Percentiles rank a stretch among this genome's conserved stretches.
These are phyloP conservation scores for Bos taurus DNA, from an alignment of 2,113 vertebrate genomes.

Conservation along the genomic window ARS-UCD2.0 NC_037332.1:80622001-80622500, in stretches of 20 bases:
- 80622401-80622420: neutral
- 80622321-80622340: neutral
- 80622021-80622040: neutral
- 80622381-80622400: neutral
- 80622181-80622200: neutral
- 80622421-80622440: neutral
- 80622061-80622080: neutral
- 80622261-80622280: neutral
- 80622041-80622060: neutral
- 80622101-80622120: neutral
- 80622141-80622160: neutral
- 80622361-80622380: neutral
- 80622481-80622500: neutral
- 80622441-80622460: neutral
- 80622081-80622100: neutral
- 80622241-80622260: neutral
- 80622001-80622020: neutral
- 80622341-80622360: neutral
- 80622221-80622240: neutral
- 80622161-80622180: neutral
- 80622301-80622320: neutral
- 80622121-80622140: neutral
- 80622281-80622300: neutral
- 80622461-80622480: neutral
- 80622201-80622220: neutral